Evolutionary conservation across 2,888 invertebrate genomes (phyloP).

Genomic region (Pachydiplax longipennis): DNA sequence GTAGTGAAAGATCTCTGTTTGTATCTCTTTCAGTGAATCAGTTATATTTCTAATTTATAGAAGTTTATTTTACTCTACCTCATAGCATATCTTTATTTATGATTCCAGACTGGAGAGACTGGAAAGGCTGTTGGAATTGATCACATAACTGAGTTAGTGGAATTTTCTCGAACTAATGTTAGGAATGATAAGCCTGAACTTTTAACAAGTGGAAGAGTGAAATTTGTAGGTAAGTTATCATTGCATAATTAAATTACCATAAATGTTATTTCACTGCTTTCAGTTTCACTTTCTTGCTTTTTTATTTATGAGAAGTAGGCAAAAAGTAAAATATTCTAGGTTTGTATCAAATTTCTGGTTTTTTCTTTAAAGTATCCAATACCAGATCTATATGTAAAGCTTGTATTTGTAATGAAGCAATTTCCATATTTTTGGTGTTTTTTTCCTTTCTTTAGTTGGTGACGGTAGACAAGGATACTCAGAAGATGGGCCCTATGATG

Average conservation of each 20-base stretch:
- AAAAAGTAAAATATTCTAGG: conserved; percentile 45
- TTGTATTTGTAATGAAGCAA: no score
- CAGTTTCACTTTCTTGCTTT: no score
- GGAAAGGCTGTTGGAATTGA: conserved; percentile 85
- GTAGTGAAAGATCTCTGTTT: no score
- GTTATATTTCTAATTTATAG: neutral
- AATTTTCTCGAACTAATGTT: conserved; percentile 79
- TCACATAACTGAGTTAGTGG: conserved; percentile 84
- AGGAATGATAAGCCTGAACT: conserved; percentile 74
- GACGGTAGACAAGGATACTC: conserved; percentile 86
- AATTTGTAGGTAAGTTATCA: conserved; percentile 70
- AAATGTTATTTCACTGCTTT: no score
- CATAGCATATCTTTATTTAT: neutral
- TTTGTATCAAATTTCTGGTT: neutral
- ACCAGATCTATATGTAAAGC: no score
- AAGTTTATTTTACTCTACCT: neutral
- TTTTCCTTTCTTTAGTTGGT: conserved; percentile 68
- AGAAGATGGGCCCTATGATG: conserved; percentile 82
- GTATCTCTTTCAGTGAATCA: no score
- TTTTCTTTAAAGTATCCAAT: no score
- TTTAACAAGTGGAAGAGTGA: conserved; percentile 71
- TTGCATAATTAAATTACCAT: neutral
- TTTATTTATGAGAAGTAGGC: no score
- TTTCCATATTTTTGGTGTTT: no score
- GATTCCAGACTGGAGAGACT: conserved; percentile 66